Evolutionary conservation across 2,888 invertebrate species (phyloP), one percentile per base, ranked within the genome.

Genomic region (Amphimallon solstitiale): DNA sequence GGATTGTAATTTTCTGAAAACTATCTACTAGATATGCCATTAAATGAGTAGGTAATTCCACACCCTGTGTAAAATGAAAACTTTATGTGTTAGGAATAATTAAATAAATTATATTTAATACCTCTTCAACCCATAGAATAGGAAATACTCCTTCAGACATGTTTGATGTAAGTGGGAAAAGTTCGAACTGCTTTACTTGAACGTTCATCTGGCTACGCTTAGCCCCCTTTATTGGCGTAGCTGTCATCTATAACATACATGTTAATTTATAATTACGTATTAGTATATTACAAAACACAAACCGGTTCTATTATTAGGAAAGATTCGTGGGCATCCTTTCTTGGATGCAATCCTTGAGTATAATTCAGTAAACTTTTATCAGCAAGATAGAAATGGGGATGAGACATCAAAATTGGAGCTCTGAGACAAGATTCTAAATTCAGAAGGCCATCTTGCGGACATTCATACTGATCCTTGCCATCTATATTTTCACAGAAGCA

Each of bases 331-430:
- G 84, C 81, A 59, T 84, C 82, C 67, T 81, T 81, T 9, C 84
- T 79, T 0, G 90, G 89, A 0, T 77, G 75, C 37, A 90, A 70
- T 4, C 89, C 89, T 0, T 75, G 80, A 67, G 86, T 85, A 76
- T 81, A 87, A 0, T 84, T 82, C 3, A 84, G 74, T 6, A 89
- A 78, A 48, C 84, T 82, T 4, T 85, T 84, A 9, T 87, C 87
- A 0, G 80, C 88, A 14, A 88, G 81, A 76, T 87, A 86, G 81
- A 87, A 89, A 80, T 91, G 91, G 0, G 91, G 91, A 67, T 88
- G 83, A 0, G 90, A 89, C 12, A 86, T 83, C 37, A 89, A 83
- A 17, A 89, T 84, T 0, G 90, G 89, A 0, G 86, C 87, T 5
- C 86, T 86, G 76, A 88, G 83, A 52, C 86, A 87, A 1, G 84